Evolutionary conservation across 1,140 invertebrate genomes (phyloP).

Genomic region (Drosophila parvula): DNA sequence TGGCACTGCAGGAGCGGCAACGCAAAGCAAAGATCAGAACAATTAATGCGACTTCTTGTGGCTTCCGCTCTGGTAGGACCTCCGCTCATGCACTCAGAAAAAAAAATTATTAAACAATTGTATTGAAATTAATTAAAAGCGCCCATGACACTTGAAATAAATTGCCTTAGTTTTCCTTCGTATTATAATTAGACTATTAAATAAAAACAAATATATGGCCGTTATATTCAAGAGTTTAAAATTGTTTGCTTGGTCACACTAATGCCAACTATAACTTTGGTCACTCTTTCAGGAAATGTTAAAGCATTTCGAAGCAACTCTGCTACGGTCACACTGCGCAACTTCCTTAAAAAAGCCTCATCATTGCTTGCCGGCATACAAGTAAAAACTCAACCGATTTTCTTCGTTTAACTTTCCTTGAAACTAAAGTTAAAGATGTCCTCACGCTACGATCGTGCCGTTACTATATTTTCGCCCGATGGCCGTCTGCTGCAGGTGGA

Average conservation of each 20-base stretch:
- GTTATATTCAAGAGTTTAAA: no score
- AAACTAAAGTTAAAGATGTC: constrained; percentile 85
- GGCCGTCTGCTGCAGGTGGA: constrained; percentile 99
- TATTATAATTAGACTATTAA: no score
- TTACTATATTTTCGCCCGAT: constrained; percentile 99
- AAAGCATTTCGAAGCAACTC: not conserved
- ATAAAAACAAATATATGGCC: no score
- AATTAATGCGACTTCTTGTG: constrained; percentile 65
- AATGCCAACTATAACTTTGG: no score
- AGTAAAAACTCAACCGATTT: constrained; percentile 7
- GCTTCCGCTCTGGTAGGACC: constrained; percentile 37
- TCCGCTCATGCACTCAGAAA: constrained; percentile 4
- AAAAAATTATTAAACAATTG: not conserved
- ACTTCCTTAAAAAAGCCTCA: constrained; percentile 70
- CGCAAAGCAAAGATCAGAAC: constrained; percentile 39
- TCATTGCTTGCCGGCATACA: constrained; percentile 57
- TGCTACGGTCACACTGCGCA: constrained; percentile 35
- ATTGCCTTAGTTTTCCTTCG: not conserved
- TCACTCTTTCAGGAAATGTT: no score
- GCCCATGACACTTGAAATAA: not conserved
- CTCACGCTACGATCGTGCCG: constrained; percentile 97
- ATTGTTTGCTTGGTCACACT: no score
- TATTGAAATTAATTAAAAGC: not conserved
- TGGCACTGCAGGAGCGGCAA: constrained; percentile 39
- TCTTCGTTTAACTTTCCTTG: not conserved